These are phyloP conservation scores for Mizuhopecten yessoensis DNA, from an alignment of 1,140 invertebrate genomes.

Conservation along the genomic window DNA sequence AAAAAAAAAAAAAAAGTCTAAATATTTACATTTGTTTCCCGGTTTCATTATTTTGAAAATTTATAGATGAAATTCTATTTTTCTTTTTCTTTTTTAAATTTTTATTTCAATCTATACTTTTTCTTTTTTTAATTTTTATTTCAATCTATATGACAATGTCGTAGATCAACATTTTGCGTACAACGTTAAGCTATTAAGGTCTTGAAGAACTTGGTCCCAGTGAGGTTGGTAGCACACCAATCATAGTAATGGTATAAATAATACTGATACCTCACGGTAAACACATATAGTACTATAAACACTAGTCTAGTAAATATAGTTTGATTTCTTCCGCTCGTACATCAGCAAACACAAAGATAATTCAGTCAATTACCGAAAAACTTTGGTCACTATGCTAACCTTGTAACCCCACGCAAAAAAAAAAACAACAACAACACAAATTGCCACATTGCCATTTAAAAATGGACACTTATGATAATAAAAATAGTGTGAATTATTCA, in stretches of 20 bases:
- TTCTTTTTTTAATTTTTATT: too few relatives aligned
- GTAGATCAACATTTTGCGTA: too few relatives aligned
- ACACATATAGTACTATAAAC: neutral
- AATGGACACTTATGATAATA: slow-evolving; percentile 33
- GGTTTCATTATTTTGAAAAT: too few relatives aligned
- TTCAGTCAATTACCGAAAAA: neutral
- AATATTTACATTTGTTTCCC: too few relatives aligned
- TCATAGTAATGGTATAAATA: neutral
- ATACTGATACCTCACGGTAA: slow-evolving; percentile 12
- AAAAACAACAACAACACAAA: slow-evolving; percentile 5
- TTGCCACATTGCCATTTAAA: slow-evolving; percentile 33
- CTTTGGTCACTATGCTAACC: slow-evolving; percentile 16
- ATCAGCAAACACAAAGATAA: slow-evolving; percentile 4
- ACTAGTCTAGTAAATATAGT: slow-evolving; percentile 28
- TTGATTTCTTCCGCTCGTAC: neutral
- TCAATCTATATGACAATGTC: too few relatives aligned
- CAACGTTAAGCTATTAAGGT: too few relatives aligned
- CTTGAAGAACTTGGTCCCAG: too few relatives aligned
- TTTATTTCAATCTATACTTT: too few relatives aligned
- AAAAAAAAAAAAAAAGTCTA: too few relatives aligned
- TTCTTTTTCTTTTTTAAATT: too few relatives aligned
- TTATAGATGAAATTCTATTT: too few relatives aligned
- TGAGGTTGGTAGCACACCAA: neutral
- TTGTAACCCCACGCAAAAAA: slow-evolving; percentile 26
- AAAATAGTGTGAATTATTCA: slow-evolving; percentile 32